Evolutionary conservation across 2,888 invertebrate genomes (phyloP), one percentile per base, ranked within the genome.

Genomic region (Chaetogeoica ovagalla): DNA sequence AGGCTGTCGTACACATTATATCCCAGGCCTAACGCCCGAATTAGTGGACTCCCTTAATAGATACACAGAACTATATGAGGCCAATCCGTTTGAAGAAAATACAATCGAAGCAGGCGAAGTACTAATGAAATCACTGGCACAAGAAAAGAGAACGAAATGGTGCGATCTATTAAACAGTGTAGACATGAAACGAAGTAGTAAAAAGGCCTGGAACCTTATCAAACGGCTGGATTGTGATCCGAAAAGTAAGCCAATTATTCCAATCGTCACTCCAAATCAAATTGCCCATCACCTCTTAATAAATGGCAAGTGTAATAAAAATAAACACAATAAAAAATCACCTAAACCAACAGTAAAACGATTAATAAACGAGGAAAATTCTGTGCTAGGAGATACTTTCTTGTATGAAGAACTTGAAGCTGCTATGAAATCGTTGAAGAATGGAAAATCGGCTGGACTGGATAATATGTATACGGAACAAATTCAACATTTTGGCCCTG

Each of bases 21-120:
- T 63, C 19, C 37, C 63, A 37, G 37, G 17, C 37, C 37, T 63
- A 63, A 63, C 30, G 30, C 37, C 63, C n/a, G 63, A 63, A 63
- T 37, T 37, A 63, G 63, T 8, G 37, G 37, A 37, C 7, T 63
- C 63, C 37, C 37, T 37, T 37, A 37, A 37, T 63, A 63, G n/a
- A 63, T 63, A 63, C 63, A 30, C 63, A 63, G 60, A 62, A 30
- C 30, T 85, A 84, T 68, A 84, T 84, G 11, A 43, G 9, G 43
- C 43, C 7, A 43, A 43, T 9, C 43, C 43, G 9, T 43, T 43
- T 6, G 43, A 43, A 43, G 57, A 77, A 30, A 19, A 77, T 13
- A 77, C 69, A 15, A 59, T 77, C 30, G 69, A 77, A 77, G n/a
- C 43, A 17, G 48, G 77, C 39, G 69, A 69, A 15, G 23, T 43